These are phyloP conservation scores for Gymnothorax reevesii DNA, from an alignment of 2,797 vertebrate genomes.

Conservation along the genomic window DNA sequence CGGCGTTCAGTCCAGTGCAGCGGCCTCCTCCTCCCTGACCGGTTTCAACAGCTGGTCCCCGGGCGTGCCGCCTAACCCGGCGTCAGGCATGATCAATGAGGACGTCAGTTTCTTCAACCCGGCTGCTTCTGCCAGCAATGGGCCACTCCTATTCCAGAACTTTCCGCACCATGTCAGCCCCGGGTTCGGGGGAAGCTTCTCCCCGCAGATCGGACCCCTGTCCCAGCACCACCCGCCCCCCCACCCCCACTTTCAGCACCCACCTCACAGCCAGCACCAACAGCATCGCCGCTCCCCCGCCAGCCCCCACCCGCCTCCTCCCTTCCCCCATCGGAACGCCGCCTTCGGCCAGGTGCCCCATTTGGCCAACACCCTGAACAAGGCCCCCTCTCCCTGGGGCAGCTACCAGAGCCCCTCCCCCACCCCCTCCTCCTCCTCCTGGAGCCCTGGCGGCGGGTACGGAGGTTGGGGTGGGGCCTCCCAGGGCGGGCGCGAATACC, in stretches of 20 bases:
- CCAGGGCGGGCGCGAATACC: constrained; percentile 89
- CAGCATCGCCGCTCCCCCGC: constrained; percentile 95
- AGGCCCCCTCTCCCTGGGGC: constrained; percentile 95
- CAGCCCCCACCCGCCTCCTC: constrained; percentile 92
- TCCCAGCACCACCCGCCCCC: constrained; percentile 93
- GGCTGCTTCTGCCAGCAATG: constrained; percentile 88
- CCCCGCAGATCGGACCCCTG: constrained; percentile 94
- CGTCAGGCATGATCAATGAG: constrained; percentile 89
- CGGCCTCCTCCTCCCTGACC: constrained; percentile 91
- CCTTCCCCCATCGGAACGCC: constrained; percentile 92
- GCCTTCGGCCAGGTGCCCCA: constrained; percentile 96
- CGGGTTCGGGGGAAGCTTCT: constrained; percentile 94
- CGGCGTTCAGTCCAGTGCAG: constrained; percentile 83
- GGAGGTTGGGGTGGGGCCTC: constrained; percentile 90
- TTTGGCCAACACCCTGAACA: constrained; percentile 91
- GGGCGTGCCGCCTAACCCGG: constrained; percentile 89
- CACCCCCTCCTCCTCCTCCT: constrained; percentile 89
- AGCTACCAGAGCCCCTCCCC: constrained; percentile 96
- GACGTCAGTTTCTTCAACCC: constrained; percentile 95
- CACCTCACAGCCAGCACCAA: constrained; percentile 88
- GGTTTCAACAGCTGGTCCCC: constrained; percentile 99
- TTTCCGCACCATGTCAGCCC: constrained; percentile 96
- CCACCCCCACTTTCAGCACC: constrained; percentile 95
- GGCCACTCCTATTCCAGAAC: constrained; percentile 96
- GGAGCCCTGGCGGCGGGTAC: constrained; percentile 92